phyloP scores from a whole-genome alignment of 2,888 invertebrate species.

The Cryptosula pallasiana region DNA sequence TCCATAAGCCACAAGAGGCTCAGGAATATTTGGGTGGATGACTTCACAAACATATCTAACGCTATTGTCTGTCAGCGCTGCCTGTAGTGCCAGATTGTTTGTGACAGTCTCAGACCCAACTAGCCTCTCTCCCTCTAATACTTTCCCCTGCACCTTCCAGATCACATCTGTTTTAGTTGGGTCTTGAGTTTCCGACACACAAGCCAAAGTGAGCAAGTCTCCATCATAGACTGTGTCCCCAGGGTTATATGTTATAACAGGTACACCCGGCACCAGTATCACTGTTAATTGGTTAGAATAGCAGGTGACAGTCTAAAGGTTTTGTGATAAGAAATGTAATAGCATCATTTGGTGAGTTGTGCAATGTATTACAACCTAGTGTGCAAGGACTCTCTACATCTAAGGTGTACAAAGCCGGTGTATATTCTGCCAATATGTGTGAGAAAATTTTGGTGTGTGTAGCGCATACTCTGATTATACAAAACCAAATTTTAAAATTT shows the following conservation, averaged over 20 bases:
- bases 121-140: neutral
- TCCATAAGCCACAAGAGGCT: neutral
- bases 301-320: neutral
- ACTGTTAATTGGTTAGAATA: conserved; percentile 7
- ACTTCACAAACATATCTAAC: conserved; percentile 15
- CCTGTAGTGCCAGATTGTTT: neutral
- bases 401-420: no score
- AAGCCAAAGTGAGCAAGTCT: neutral
- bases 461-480: no score
- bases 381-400: no score
- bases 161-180: neutral
- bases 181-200: conserved; percentile 13
- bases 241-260: conserved; percentile 20
- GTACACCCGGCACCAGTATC: neutral
- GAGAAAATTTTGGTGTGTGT: no score
- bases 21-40: neutral
- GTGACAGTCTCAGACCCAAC: neutral
- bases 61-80: neutral
- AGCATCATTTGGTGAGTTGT: no score
- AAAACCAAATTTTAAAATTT: no score
- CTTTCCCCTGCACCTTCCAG: neutral
- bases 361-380: no score
- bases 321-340: neutral
- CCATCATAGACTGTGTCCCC: conserved; percentile 2
- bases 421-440: no score